Evolutionary conservation across 2,113 vertebrate genomes (phyloP), one percentile per base, ranked within the genome.

Genomic region (Xiphorhynchus elegans): DNA sequence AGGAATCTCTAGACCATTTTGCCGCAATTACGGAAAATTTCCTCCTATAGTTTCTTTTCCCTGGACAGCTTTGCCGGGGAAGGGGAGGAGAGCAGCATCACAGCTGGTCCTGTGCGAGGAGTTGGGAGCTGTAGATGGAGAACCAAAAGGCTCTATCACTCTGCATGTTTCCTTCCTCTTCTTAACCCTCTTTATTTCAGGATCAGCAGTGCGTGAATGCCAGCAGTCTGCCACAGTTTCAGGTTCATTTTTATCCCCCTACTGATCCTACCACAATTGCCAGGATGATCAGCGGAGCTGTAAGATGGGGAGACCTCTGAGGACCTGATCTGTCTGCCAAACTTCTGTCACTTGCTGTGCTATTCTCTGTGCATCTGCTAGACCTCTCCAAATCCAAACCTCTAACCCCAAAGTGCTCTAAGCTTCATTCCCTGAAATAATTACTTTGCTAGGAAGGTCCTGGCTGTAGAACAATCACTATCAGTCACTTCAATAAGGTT

Each of bases 1-100:
- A 75, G 92, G 96, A 96, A 97, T 97, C 93, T 94, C 68, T 92
- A 89, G 68, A 93, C 68, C 64, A 44, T 95, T 96, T 94, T 94
- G 55, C 79, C 0, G 47, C 88, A 94, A 42, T 88, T 80, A 78
- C 1, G 1, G 82, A 93, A 93, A 10, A 68, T 81, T 92, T 89
- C 47, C 28, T 96, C 39, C 35, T 88, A 75, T 81, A 25, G n/a
- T 37, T n/a, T 64, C 63, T 88, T 94, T 47, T 90, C 59, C 75
- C 79, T 50, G 50, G 64, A 31, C 75, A 72, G 1, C 31, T 85
- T 68, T 82, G 24, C 62, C 0, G 0, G 42, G 15, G 47, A 53
- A 79, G 18, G 66, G 58, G 70, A 70, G 42, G 40, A 90, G 46
- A 77, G 13, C 35, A 89, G 11, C 69, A 47, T 77, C 29, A 40